phyloP scores from a whole-genome alignment of 2,888 invertebrate genomes.

The Polyploca ridens region DNA sequence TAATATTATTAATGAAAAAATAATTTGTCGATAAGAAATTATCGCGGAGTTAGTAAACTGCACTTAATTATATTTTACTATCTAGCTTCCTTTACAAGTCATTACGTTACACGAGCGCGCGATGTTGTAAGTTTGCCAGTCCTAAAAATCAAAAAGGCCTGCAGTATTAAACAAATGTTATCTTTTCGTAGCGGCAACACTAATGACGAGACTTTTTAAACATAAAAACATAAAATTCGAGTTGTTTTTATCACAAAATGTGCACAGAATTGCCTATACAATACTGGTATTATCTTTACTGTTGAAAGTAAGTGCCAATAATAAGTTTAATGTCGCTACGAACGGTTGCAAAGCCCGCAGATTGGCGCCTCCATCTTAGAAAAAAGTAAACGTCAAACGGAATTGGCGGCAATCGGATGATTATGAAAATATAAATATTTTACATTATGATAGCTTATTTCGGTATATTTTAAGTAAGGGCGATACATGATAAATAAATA shows the following conservation, averaged over 20 bases:
- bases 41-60: conserved; percentile 46
- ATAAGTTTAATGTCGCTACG: conserved; percentile 69
- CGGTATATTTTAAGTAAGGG: neutral
- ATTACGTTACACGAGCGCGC: conserved; percentile 51
- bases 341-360: conserved; percentile 57
- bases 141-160: conserved; percentile 57
- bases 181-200: conserved; percentile 53
- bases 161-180: conserved; percentile 47
- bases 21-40: conserved; percentile 44
- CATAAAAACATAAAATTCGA: conserved; percentile 75
- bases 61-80: conserved; percentile 62
- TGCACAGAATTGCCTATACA: conserved; percentile 73
- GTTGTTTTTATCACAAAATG: conserved; percentile 71
- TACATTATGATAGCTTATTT: neutral
- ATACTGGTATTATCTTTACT: conserved; percentile 77
- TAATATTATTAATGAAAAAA: conserved; percentile 39
- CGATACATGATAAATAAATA: too few relatives aligned
- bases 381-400: conserved; percentile 51
- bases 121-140: conserved; percentile 54
- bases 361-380: conserved; percentile 60
- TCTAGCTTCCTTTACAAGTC: conserved; percentile 54
- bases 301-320: conserved; percentile 74
- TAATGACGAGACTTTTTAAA: conserved; percentile 68
- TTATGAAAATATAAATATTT: neutral
- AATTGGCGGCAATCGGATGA: neutral